Conservation (phyloP, 2,888 invertebrate genomes). For the Drosophila lacicola region DNA sequence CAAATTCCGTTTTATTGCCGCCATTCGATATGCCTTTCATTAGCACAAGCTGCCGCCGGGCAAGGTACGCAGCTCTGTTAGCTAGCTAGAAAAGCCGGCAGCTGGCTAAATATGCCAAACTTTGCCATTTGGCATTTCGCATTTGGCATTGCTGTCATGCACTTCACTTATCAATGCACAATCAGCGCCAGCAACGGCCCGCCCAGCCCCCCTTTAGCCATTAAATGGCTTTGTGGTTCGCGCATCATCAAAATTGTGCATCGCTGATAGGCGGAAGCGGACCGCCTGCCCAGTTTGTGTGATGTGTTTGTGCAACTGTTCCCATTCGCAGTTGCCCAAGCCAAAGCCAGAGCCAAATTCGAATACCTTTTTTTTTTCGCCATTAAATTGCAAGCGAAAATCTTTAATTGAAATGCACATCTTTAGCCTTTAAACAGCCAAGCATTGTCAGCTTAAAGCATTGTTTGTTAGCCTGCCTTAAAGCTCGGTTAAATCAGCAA, state of each 20-base stretch:
- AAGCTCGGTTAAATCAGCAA: no score
- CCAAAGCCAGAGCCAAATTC: neutral
- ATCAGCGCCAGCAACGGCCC: constrained; percentile 48
- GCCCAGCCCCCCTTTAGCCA: neutral
- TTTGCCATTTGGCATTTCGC: neutral
- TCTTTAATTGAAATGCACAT: no score
- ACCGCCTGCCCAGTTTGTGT: no score
- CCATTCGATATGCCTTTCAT: constrained; percentile 49
- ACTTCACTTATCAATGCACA: constrained; percentile 81
- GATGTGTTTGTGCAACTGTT: constrained; percentile 27
- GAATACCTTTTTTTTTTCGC: neutral
- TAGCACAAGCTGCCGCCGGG: constrained; percentile 35
- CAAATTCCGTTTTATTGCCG: constrained; percentile 23
- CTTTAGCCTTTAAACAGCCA: no score
- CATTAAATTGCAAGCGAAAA: no score
- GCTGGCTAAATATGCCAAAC: no score
- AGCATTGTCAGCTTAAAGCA: no score
- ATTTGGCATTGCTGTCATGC: constrained; percentile 75
- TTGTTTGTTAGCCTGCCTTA: no score
- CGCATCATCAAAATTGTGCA: constrained; percentile 64
- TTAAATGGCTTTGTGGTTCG: constrained; percentile 13
- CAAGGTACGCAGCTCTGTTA: no score
- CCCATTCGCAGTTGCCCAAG: constrained; percentile 1
- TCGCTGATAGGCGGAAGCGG: constrained; percentile 35
- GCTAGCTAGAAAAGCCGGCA: no score